Evolutionary conservation across 2,113 vertebrate genomes (phyloP).

Genomic region (Ammodramus savannarum): DNA sequence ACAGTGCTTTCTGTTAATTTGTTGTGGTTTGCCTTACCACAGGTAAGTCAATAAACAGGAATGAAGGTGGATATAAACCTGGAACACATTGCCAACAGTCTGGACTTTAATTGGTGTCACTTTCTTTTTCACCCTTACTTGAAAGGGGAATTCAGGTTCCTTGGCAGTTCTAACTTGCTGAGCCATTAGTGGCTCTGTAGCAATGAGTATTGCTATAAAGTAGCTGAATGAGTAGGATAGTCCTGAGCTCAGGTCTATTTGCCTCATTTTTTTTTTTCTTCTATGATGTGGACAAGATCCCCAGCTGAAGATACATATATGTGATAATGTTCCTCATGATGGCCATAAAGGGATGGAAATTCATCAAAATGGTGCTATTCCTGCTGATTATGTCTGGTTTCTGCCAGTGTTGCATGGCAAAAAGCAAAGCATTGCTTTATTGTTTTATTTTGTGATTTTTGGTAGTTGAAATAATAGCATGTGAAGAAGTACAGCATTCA

Average conservation of each 20-base stretch:
- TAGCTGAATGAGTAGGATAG: neutral
- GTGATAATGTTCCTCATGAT: neutral
- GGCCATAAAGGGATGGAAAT: neutral
- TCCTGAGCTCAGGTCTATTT: neutral
- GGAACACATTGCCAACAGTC: neutral
- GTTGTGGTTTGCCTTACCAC: neutral
- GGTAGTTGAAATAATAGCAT: neutral
- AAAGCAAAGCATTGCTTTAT: neutral
- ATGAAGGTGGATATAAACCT: neutral
- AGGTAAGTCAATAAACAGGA: neutral
- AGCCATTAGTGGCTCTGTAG: neutral
- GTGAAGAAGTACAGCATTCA: neutral
- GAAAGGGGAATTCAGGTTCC: neutral
- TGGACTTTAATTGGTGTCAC: neutral
- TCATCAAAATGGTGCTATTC: neutral
- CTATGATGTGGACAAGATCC: neutral
- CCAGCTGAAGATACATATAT: neutral
- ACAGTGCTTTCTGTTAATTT: neutral
- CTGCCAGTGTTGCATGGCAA: neutral
- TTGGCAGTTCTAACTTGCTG: neutral
- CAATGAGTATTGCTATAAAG: neutral
- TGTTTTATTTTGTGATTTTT: neutral
- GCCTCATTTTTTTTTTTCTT: neutral
- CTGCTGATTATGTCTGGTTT: neutral
- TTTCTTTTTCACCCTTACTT: neutral